Conservation (phyloP, 64 coral and sea anemone genomes). For the Stichodactyla mertensii region DNA sequence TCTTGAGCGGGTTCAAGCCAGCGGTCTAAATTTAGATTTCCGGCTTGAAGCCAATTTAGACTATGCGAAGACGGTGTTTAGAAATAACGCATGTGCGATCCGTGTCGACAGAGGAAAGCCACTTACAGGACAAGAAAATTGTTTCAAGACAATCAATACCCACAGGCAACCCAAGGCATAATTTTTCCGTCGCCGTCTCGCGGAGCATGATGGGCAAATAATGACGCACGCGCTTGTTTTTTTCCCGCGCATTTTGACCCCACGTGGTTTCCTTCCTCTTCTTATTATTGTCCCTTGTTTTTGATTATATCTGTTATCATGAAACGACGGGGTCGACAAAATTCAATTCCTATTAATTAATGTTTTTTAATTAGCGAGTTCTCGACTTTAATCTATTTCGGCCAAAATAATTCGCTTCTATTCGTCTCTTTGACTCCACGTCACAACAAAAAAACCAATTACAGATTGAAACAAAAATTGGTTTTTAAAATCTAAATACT, state of each 20-base stretch:
- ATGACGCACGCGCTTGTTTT: neutral
- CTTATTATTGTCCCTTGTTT: conserved; percentile 2
- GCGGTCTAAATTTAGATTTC: no score
- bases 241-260: neutral
- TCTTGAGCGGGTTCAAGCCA: no score
- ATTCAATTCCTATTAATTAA: conserved; percentile 20
- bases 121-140: no score
- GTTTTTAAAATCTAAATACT: neutral
- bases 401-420: neutral
- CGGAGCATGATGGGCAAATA: neutral
- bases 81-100: no score
- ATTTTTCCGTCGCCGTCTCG: neutral
- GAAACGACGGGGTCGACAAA: neutral
- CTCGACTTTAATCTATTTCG: conserved; percentile 6
- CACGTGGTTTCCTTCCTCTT: neutral
- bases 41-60: no score
- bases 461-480: neutral
- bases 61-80: no score
- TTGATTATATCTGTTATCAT: neutral
- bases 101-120: no score
- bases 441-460: conserved; percentile 20
- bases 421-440: neutral
- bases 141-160: no score
- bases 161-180: neutral
- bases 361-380: conserved; percentile 13